Evolutionary conservation across 1,140 invertebrate genomes (phyloP), one percentile per base, ranked within the genome.

Genomic region (Drosophila obscura): DNA sequence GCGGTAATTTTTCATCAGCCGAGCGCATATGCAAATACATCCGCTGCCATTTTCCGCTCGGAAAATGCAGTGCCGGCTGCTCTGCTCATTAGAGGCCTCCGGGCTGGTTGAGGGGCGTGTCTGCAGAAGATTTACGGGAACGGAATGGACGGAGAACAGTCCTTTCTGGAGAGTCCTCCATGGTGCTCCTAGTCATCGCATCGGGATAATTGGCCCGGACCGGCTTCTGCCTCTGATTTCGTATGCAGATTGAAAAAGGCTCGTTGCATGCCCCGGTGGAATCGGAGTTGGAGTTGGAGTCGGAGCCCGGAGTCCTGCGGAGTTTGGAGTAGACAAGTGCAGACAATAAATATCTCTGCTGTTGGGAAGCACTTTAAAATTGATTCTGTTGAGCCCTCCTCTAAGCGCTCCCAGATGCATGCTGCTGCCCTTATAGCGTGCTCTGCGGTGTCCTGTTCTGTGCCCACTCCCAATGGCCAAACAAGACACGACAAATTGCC

Each of bases 401-500:
- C 56, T 76, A 76, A 75, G 72, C 61, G 77, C 73, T 69, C 80
- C 80, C 80, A 53, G 68, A 83, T 62, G 80, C 44, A 65, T 63
- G 73, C 81, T 63, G 66, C 67, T 62, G 46, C 41, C 11, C 26
- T 35, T 16, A 46, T 35, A 19, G 19, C 19, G 4, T 9, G 9
- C 9, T 11, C 9, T 35, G 31, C 31, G 31, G 31, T 11, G 46
- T 8, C 50, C 48, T 49, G 65, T 69, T 31, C 65, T 52, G 49
- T 49, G 56, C 48, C 48, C 24, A 28, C 4, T 35, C 9, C 9
- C 31, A 35, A 11, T 35, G 19, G n/a, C 61, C 62, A 67, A 77
- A 80, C 73, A 80, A 69, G 81, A 85, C 81, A 85, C 77, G 81
- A 84, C 81, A 84, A 84, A 84, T 84, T 85, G 81, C 77, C 71